Percentiles rank a stretch among this genome's conserved stretches.
phyloP scores from a whole-genome alignment of 2,888 invertebrate genomes.

The Pollenia labialis region DNA sequence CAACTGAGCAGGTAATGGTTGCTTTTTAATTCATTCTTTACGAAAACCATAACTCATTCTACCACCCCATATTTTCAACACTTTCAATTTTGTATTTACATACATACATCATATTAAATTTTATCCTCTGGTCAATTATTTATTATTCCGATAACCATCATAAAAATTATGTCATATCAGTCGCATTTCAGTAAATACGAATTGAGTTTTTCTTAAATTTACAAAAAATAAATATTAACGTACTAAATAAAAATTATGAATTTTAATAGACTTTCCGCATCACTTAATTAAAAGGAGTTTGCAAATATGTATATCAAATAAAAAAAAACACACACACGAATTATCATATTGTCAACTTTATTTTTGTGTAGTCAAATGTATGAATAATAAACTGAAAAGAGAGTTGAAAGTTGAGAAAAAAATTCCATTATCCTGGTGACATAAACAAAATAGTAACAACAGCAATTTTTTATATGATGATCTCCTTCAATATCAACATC shows the following conservation, averaged over 20 bases:
- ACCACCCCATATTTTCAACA: background rate
- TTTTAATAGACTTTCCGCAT: constrained; percentile 60
- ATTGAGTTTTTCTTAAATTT: constrained; percentile 39
- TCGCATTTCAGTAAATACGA: constrained; percentile 54
- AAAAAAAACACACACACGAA: constrained; percentile 20
- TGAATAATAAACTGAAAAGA: constrained; percentile 39
- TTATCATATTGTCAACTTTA: constrained; percentile 49
- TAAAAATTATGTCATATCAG: constrained; percentile 19
- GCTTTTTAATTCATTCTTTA: no score
- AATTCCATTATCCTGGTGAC: constrained; percentile 58
- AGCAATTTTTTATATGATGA: constrained; percentile 6
- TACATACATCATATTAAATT: background rate
- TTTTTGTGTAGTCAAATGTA: constrained; percentile 3
- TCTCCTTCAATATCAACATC: constrained; percentile 4
- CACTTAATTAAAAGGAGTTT: constrained; percentile 43
- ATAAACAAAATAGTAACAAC: constrained; percentile 45
- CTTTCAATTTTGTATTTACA: constrained; percentile 19
- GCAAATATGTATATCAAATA: background rate
- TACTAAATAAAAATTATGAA: constrained; percentile 28
- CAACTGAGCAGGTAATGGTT: no score
- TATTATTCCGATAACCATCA: background rate
- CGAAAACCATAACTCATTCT: no score
- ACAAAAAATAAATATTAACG: constrained; percentile 6
- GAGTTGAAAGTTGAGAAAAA: constrained; percentile 25
- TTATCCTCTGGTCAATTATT: background rate